Conservation (phyloP, 2,888 invertebrate species). For the Scelioninae gen. 1 region DNA sequence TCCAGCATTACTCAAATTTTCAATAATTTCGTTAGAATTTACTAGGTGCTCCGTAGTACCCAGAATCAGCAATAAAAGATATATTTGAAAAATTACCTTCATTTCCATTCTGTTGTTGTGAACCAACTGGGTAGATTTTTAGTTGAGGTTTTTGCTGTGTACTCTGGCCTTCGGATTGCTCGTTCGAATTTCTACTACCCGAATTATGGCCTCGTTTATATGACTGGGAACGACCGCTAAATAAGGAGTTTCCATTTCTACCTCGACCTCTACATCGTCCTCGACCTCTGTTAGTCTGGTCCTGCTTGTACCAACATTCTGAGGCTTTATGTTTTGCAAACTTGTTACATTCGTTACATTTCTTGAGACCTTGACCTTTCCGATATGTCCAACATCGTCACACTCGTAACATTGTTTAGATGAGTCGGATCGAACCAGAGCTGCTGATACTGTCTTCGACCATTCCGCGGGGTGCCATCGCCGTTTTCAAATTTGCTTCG, state of each 20-base stretch:
- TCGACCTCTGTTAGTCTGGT: neutral
- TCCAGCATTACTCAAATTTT: neutral
- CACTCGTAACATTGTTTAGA: neutral
- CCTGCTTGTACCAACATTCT: neutral
- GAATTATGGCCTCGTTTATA: no score
- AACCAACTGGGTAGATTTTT: no score
- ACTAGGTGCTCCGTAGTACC: constrained; percentile 6
- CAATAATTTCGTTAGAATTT: neutral
- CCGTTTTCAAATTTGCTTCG: neutral
- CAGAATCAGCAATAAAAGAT: constrained; percentile 21
- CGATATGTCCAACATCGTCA: constrained; percentile 6
- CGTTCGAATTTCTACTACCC: no score
- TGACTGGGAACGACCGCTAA: no score
- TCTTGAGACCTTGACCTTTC: constrained; percentile 8
- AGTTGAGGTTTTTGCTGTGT: no score
- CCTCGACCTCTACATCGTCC: no score
- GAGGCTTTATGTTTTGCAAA: constrained; percentile 8
- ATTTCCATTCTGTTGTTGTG: no score
- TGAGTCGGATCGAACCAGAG: neutral
- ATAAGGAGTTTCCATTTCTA: no score
- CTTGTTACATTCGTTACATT: constrained; percentile 14
- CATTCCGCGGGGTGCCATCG: neutral
- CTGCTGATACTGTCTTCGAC: neutral
- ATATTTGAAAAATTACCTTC: no score
- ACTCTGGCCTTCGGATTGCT: no score